A percentile compares a stretch with the other conserved stretches of the same genome.
Evolutionary conservation across 1,140 invertebrate genomes (phyloP).

Genomic region (Leptoteleia sp.): DNA sequence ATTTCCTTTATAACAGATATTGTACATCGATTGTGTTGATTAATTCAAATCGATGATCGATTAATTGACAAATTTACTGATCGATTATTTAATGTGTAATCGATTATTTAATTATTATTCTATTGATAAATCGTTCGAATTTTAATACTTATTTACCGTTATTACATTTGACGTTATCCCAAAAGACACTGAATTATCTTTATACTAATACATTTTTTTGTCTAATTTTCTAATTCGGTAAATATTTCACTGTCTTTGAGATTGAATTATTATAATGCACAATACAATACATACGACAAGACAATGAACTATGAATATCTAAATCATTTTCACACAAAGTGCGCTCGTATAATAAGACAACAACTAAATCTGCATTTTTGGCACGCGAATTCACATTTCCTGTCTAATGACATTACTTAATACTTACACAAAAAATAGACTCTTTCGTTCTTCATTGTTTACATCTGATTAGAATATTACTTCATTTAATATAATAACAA

Average conservation of each 20-base stretch:
- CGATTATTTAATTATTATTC: conserved; percentile 34
- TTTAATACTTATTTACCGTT: conserved; percentile 5
- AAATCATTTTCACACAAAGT: conserved; percentile 37
- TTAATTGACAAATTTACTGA: conserved; percentile 40
- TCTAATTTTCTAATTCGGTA: background rate
- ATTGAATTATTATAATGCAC: conserved; percentile 20
- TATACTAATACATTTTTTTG: conserved; percentile 17
- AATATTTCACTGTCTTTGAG: conserved; percentile 19
- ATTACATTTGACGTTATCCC: conserved; percentile 23
- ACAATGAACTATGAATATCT: conserved; percentile 33
- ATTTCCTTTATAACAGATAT: too few species aligned
- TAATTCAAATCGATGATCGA: conserved; percentile 32
- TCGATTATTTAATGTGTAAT: conserved; percentile 32
- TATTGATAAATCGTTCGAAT: conserved; percentile 9
- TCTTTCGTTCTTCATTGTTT: conserved; percentile 23
- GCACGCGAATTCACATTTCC: conserved; percentile 80
- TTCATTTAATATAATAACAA: conserved; percentile 15
- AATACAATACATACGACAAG: conserved; percentile 38
- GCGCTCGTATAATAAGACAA: conserved; percentile 28
- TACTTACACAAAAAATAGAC: conserved; percentile 60
- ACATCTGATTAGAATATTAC: conserved; percentile 26
- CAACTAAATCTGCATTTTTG: conserved; percentile 73
- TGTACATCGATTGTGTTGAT: conserved; percentile 25
- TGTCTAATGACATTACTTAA: conserved; percentile 49
- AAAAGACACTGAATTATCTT: conserved; percentile 16